Base-by-base conservation (phyloP, 2,797 vertebrate genomes). In the Myoxocephalus aenaeus region DNA sequence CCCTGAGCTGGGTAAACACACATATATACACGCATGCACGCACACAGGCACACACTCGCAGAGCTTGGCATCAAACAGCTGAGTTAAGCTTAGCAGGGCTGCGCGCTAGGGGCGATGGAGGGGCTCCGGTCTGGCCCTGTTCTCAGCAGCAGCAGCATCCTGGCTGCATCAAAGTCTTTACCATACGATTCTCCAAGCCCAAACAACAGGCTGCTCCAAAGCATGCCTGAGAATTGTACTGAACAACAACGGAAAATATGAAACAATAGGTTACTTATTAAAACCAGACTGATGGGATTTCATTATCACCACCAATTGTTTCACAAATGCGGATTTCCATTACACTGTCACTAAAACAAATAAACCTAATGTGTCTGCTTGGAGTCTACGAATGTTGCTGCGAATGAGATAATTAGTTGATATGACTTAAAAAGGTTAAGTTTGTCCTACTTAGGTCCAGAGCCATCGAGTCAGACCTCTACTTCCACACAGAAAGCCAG, bases 41-140 rank as follows among this genome's bases (percentile, higher is more conserved):
- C 86, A 76, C 13, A 18, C 34, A 48, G 14, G 56, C 82, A 80
- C 80, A 90, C 81, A 84, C 81, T 86, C 36, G 34, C 82, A 77
- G 56, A 76, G 82, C 81, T 90, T 86, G 90, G 92, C 91, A 92
- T 92, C 91, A 92, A 92, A 92, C 89, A 89, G 90, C 84, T 82
- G 88, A 87, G 90, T 92, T 90, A 87, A 86, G 88, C 90, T 90
- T 83, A 87, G 88, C 83, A 79, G 79, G 81, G 81, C 81, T 91
- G 89, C 81, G 79, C 79, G 88, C 87, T 91, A 36, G 86, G 88
- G 88, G 90, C 87, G 72, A 88, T 87, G 65, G 80, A 90, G 79
- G 85, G 86, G 86, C 89, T 90, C 80, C 73, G 59, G 83, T 87
- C 86, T 84, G 87, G 87, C 85, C 85, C 88, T 77, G 86, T 84